Evolutionary conservation across 2,797 vertebrate species (phyloP), one percentile per base, ranked within the genome.

Genomic region (Characodon lateralis): DNA sequence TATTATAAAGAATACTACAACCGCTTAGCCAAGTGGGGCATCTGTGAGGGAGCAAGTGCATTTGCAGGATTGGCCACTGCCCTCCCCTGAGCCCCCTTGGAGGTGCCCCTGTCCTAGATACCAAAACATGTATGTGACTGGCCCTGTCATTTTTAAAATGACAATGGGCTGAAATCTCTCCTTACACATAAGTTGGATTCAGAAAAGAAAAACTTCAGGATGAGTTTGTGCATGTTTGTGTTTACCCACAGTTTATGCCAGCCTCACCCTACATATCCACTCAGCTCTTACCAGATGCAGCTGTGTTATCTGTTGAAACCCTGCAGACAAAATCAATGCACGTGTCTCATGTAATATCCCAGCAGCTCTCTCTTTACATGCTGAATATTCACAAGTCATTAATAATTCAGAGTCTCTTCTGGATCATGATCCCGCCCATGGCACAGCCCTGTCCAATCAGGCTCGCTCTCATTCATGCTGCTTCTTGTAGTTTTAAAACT

Each of bases 311-410:
- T 66, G 20, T 66, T 10, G 35, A 68, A 20, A 53, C 73, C 6
- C 14, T 48, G 59, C 6, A 14, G 26, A 61, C 16, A 61, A 50
- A 28, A 39, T 59, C 31, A n/a, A 26, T 39, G 55, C 16, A 59
- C 16, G 26, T 13, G 5, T 24, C 78, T 89, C 80, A 82, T 87
- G 66, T 83, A 85, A 89, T 88, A 87, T 82, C 24, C 31, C 24
- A 79, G 8, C 53, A 24, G 31, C 35, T 39, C 61, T 65, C 0
- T 65, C 48, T 16, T 41, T 2, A 5, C 16, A 0, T 10, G 2
- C 72, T 90, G 88, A 89, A 93, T 92, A 92, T 91, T 88, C 81
- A 87, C 2, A 3, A 0, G 0, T 72, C 46, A 63, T 88, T 87
- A 83, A 85, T 87, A 76, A 93, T 90, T 83, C 79, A 69, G 24